Evolutionary conservation across 2,797 vertebrate genomes (phyloP).

Genomic region (Heterohyrax brucei): DNA sequence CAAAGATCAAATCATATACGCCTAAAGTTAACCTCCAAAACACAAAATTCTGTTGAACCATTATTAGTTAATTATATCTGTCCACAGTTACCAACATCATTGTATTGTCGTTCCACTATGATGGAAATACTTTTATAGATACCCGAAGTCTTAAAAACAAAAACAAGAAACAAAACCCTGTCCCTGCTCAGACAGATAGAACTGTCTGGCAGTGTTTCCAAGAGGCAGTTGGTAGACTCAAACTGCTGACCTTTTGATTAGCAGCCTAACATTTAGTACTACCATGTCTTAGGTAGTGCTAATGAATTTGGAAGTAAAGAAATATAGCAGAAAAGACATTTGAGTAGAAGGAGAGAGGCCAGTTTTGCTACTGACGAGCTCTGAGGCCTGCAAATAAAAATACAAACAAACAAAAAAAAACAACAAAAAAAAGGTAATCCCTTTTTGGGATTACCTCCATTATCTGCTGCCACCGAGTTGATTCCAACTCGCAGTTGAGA

Average conservation of each 20-base stretch:
- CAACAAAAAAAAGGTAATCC: too few species aligned
- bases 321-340: not conserved
- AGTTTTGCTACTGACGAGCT: conserved; percentile 18
- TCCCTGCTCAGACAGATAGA: too few species aligned
- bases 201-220: too few species aligned
- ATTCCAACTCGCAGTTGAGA: not conserved
- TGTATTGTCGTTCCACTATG: not conserved
- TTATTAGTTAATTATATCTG: conserved; percentile 31
- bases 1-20: conserved; percentile 10
- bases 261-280: too few species aligned
- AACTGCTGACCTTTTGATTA: too few species aligned
- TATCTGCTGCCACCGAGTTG: too few species aligned
- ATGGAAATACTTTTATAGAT: not conserved
- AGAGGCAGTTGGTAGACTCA: too few species aligned
- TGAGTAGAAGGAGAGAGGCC: not conserved
- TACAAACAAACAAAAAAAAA: too few species aligned
- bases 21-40: not conserved
- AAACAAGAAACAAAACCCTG: too few species aligned
- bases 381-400: not conserved
- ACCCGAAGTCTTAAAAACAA: not conserved
- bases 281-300: not conserved
- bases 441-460: not conserved
- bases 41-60: not conserved
- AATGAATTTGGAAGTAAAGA: conserved; percentile 25
- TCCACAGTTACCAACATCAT: not conserved